These are phyloP conservation scores for Linnaemya vulpina DNA, from an alignment of 2,888 invertebrate genomes.

Conservation along the genomic window DNA sequence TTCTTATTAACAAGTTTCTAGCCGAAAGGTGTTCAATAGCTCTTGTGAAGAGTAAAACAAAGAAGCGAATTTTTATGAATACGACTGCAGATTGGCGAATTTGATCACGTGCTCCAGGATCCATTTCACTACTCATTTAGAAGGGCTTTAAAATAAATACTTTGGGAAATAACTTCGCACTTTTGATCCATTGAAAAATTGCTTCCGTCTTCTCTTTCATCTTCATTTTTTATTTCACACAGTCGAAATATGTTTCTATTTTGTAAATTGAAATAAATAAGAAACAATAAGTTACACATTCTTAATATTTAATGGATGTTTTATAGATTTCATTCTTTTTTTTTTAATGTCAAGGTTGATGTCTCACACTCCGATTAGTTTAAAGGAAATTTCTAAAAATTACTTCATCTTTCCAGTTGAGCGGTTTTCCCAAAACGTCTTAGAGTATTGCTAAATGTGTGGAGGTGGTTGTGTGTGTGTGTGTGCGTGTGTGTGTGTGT, in stretches of 20 bases:
- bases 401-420: neutral
- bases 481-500: neutral
- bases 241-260: neutral
- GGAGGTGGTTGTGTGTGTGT: neutral
- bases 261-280: neutral
- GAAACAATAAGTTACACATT: neutral
- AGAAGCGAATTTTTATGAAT: too few relatives aligned
- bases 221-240: neutral
- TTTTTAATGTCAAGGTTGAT: constrained; percentile 24
- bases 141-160: neutral
- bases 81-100: neutral
- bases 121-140: neutral
- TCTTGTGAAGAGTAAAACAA: too few relatives aligned
- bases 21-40: too few relatives aligned
- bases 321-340: neutral
- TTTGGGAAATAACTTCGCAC: neutral
- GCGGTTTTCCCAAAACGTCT: neutral
- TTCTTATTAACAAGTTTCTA: too few relatives aligned
- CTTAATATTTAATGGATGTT: neutral
- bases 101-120: neutral
- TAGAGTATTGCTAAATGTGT: neutral
- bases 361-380: neutral
- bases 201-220: neutral
- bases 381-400: neutral
- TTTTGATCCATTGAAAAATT: neutral